Percentiles rank a stretch among this genome's conserved stretches.
phyloP scores from a whole-genome alignment of 2,113 vertebrate species.

The Tor tambroides region DNA sequence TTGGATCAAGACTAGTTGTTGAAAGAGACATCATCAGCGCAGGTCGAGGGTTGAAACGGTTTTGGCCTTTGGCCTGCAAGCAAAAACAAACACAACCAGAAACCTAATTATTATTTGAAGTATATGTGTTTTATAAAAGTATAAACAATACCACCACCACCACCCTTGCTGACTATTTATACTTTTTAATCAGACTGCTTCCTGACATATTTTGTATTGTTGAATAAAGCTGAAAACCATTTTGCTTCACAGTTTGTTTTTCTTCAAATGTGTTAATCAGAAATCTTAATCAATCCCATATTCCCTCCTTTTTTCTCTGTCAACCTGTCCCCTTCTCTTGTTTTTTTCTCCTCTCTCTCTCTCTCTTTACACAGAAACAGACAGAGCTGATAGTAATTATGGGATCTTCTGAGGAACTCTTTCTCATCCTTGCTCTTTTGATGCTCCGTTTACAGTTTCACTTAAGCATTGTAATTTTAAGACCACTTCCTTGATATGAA shows the following conservation, averaged over 20 bases:
- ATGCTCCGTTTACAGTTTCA: slow-evolving; percentile 54
- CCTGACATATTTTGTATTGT: slow-evolving; percentile 67
- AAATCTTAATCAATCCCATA: neutral
- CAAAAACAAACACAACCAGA: neutral
- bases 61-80: neutral
- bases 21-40: slow-evolving; percentile 7
- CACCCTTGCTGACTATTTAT: slow-evolving; percentile 58
- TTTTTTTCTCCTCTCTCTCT: neutral
- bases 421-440: slow-evolving; percentile 44
- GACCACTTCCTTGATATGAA: slow-evolving; percentile 55
- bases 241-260: slow-evolving; percentile 52
- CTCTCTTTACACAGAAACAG: slow-evolving; percentile 5
- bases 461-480: slow-evolving; percentile 51
- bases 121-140: slow-evolving; percentile 8
- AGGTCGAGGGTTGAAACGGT: slow-evolving; percentile 55
- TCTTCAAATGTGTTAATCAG: neutral
- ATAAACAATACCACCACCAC: neutral
- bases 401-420: slow-evolving; percentile 18
- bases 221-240: slow-evolving; percentile 69
- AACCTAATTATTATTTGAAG: neutral
- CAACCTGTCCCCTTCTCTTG: neutral
- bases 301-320: neutral
- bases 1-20: neutral
- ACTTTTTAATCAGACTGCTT: slow-evolving; percentile 61
- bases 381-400: slow-evolving; percentile 59